Evolutionary conservation across 1,140 invertebrate genomes (phyloP), one percentile per base, ranked within the genome.

Genomic region (Cepaea nemoralis): DNA sequence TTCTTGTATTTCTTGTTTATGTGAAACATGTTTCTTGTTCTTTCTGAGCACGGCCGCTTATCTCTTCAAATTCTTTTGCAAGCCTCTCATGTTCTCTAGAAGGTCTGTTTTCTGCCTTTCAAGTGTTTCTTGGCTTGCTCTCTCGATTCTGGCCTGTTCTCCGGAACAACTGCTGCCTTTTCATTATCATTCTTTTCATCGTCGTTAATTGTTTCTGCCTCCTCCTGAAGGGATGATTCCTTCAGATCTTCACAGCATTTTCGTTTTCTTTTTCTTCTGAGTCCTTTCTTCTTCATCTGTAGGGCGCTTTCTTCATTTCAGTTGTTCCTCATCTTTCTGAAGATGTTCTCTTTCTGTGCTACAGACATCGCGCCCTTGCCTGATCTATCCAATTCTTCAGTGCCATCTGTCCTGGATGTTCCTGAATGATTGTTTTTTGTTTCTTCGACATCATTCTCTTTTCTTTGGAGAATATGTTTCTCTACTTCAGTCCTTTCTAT

Each of bases 191-290:
- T 35, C 48, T 14, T 45, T 35, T 75, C 33, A 22, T 75, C 33
- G 19, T 35, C n/a, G 37, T 45, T 10, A 75, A 27, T 27, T 77
- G 50, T 66, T 14, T 77, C 76, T 77, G 0, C 39, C 76, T 37
- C 59, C 39, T 35, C 50, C 75, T 45, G 42, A 45, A 45, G 19
- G 42, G 19, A 8, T 55, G 42, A 10, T 45, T 45, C 19, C 42
- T 45, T 45, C 19, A 22, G 19, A 45, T 45, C 42, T 45, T 45
- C 42, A 45, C 19, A 45, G 42, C 42, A 45, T 45, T 45, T 45
- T 14, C 19, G n/a, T 55, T 55, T 55, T 19, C 19, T 45, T 45
- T 19, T 45, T 19, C 19, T 45, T 45, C 42, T 45, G 8, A 45
- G 19, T 8, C 19, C 42, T 45, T 8, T 45, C 42, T 8, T 19